Conservation (phyloP, 2,888 invertebrate genomes). For the Tipula lateralis region DNA sequence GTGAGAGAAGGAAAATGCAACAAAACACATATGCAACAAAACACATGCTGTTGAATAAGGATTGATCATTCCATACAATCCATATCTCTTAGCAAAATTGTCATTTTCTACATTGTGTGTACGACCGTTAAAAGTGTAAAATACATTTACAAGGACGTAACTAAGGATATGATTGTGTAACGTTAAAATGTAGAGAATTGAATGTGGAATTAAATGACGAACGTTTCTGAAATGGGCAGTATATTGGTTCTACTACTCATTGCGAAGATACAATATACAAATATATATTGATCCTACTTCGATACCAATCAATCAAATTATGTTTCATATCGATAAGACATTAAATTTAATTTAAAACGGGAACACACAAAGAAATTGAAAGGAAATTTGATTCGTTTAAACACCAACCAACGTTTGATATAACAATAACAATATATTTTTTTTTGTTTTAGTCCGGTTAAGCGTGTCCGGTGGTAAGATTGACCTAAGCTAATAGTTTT, state of each 20-base stretch:
- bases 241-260: not conserved
- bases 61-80: too few species aligned
- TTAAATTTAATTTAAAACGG: not conserved
- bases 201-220: too few species aligned
- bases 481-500: not conserved
- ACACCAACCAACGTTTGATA: not conserved
- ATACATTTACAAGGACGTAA: too few species aligned
- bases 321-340: not conserved
- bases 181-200: not conserved
- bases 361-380: constrained; percentile 19
- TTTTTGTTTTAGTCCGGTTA: not conserved
- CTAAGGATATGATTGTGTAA: too few species aligned
- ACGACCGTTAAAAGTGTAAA: too few species aligned
- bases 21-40: too few species aligned
- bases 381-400: not conserved
- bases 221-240: not conserved
- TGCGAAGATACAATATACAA: not conserved
- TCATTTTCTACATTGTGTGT: too few species aligned
- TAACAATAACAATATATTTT: not conserved
- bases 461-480: not conserved
- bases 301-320: not conserved
- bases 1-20: too few species aligned
- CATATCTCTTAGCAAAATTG: too few species aligned
- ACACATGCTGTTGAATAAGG: too few species aligned
- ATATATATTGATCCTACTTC: not conserved